These are phyloP conservation scores for Agonopterix heracliana DNA, from an alignment of 2,888 invertebrate genomes.

Conservation along the genomic window DNA sequence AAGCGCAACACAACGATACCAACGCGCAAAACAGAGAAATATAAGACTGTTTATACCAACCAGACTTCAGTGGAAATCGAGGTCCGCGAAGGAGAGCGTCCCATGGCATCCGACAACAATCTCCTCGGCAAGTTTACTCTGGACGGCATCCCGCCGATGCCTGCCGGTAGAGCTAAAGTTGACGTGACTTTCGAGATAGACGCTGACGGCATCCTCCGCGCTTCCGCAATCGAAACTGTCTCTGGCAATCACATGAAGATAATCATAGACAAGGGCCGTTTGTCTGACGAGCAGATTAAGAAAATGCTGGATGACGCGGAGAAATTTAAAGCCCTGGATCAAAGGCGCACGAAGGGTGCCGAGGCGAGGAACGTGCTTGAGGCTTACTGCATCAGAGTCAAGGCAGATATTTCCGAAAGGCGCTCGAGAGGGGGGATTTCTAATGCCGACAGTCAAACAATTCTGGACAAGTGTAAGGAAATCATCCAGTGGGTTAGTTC, in stretches of 20 bases:
- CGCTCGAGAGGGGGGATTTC: no score
- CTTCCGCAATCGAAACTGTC: constrained; percentile 74
- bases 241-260: constrained; percentile 50
- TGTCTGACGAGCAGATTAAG: no score
- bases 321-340: no score
- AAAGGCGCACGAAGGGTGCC: no score
- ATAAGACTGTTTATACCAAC: constrained; percentile 85
- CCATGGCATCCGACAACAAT: constrained; percentile 83
- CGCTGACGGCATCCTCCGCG: no score
- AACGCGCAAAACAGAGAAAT: constrained; percentile 49
- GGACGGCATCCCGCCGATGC: constrained; percentile 32
- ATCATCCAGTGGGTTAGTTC: not conserved
- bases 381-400: no score
- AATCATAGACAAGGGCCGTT: constrained; percentile 34
- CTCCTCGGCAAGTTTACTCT: constrained; percentile 28
- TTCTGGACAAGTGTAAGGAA: not conserved
- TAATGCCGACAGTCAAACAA: not conserved
- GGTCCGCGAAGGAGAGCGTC: constrained; percentile 82
- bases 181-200: no score
- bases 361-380: no score
- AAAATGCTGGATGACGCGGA: no score
- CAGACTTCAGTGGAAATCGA: constrained; percentile 81
- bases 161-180: no score
- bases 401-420: no score
- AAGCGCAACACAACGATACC: no score